Evolutionary conservation across 2,888 invertebrate species (phyloP).

Genomic region (Pterobdella sp.): DNA sequence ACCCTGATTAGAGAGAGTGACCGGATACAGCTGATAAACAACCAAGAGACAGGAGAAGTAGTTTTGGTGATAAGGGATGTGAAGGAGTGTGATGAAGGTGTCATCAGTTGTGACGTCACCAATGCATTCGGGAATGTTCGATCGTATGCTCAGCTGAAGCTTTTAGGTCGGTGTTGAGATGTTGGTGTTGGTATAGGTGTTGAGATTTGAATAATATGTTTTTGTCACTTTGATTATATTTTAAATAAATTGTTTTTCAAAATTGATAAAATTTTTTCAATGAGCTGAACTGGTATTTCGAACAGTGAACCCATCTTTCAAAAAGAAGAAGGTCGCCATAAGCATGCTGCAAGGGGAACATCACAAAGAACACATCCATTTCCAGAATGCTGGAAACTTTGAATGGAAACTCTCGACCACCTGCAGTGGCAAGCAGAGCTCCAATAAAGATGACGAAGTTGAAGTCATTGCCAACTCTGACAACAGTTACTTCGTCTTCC

Average conservation of each 20-base stretch:
- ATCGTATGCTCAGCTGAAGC: slow-evolving; percentile 12
- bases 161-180: slow-evolving; percentile 11
- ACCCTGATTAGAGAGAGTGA: not conserved
- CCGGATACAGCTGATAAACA: not conserved
- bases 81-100: slow-evolving; percentile 4
- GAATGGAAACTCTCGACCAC: slow-evolving; percentile 13
- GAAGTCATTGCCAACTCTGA: not conserved
- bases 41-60: not conserved
- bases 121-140: slow-evolving; percentile 14
- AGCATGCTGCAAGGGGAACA: not conserved
- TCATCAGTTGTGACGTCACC: slow-evolving; percentile 17
- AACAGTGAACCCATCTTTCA: slow-evolving; percentile 18
- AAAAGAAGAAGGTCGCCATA: not conserved
- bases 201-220: no score
- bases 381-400: not conserved
- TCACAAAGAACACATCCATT: slow-evolving; percentile 13
- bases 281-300: not conserved
- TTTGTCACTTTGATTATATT: not conserved
- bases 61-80: slow-evolving; percentile 7
- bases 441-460: not conserved
- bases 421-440: not conserved
- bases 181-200: not conserved
- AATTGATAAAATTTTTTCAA: not conserved
- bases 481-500: slow-evolving; percentile 12
- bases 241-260: no score